Conservation (phyloP, 30 jellyfish, hydroid and myxozoan species). For the Aurelia sp. region DNA sequence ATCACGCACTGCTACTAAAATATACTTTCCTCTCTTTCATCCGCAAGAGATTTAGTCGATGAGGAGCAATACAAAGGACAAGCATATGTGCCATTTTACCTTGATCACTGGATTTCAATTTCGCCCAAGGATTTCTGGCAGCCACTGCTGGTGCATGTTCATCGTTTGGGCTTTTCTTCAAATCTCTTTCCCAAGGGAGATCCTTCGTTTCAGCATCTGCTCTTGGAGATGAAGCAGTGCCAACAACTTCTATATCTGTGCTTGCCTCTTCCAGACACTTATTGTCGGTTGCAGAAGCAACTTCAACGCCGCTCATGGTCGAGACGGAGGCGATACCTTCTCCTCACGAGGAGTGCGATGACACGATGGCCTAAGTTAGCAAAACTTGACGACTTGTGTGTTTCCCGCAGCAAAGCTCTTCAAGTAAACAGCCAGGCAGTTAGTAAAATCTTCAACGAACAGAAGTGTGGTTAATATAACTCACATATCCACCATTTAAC, state of each 20-base stretch:
- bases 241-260: neutral
- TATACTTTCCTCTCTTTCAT: no score
- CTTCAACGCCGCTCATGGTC: constrained; percentile 74
- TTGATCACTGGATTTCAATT: constrained; percentile 49
- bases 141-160: constrained; percentile 60
- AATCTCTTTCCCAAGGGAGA: constrained; percentile 16
- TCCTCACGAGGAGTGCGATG: constrained; percentile 30
- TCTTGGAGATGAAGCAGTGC: constrained; percentile 16
- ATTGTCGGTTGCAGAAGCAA: constrained; percentile 52
- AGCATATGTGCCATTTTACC: constrained; percentile 7
- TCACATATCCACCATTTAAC: constrained; percentile 35
- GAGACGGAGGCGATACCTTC: constrained; percentile 14
- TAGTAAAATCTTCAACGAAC: no score
- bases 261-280: constrained; percentile 24
- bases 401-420: no score
- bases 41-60: no score
- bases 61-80: no score
- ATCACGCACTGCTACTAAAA: no score
- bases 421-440: no score
- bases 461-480: neutral
- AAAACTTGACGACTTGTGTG: constrained; percentile 10
- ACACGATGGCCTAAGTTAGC: constrained; percentile 53
- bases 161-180: constrained; percentile 29
- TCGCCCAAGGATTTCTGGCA: constrained; percentile 72
- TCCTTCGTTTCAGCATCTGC: constrained; percentile 39